A percentile compares a stretch with the other conserved stretches of the same genome.
phyloP scores from a whole-genome alignment of 1,140 invertebrate species.

The Rhopalosiphum padi region DNA sequence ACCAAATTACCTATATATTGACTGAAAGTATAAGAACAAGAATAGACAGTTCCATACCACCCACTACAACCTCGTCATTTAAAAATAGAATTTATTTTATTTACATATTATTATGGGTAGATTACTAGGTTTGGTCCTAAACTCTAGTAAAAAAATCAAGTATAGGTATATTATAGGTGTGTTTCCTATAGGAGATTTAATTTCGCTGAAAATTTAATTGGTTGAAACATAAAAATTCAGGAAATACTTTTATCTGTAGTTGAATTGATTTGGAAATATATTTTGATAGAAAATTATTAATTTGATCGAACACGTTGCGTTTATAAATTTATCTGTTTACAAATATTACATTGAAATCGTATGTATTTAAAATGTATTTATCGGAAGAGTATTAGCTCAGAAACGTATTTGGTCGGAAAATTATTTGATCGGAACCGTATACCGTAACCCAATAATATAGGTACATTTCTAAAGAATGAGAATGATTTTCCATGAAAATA shows the following conservation, averaged over 20 bases:
- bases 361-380: background rate
- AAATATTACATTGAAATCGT: background rate
- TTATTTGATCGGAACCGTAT: background rate
- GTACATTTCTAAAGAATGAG: background rate
- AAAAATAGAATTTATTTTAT: background rate
- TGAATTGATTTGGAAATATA: background rate
- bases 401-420: background rate
- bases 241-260: background rate
- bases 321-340: background rate
- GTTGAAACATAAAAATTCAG: background rate
- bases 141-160: background rate
- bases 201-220: background rate
- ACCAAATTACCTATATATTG: background rate
- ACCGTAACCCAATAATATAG: background rate
- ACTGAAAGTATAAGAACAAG: background rate
- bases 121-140: background rate
- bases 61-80: background rate
- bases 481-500: constrained; percentile 19
- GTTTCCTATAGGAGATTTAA: too few relatives aligned
- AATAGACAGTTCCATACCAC: background rate
- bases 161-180: background rate
- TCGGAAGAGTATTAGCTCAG: background rate
- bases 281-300: background rate
- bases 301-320: background rate
- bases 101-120: background rate